These are phyloP conservation scores for Scytalopus superciliaris DNA, from an alignment of 2,113 vertebrate species.

Conservation along the genomic window DNA sequence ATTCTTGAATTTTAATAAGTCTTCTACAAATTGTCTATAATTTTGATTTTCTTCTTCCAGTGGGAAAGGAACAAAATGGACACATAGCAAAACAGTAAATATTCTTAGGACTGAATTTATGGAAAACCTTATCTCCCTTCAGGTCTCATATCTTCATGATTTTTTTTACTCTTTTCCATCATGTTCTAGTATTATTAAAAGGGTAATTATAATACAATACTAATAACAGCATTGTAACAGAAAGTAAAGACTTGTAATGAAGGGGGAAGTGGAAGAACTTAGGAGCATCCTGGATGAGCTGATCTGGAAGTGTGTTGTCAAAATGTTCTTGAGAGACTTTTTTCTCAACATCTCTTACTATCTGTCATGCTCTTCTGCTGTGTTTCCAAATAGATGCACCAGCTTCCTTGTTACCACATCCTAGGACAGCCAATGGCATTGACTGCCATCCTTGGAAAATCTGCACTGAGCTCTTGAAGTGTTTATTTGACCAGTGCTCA, in stretches of 20 bases:
- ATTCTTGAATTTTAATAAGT: constrained; percentile 1
- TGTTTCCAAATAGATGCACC: neutral
- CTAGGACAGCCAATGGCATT: neutral
- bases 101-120: neutral
- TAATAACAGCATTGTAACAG: neutral
- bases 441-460: neutral
- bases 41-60: neutral
- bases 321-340: neutral
- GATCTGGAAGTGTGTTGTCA: neutral
- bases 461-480: neutral
- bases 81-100: neutral
- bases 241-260: neutral
- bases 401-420: neutral
- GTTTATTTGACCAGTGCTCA: neutral
- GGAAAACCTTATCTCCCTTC: neutral
- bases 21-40: neutral
- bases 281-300: neutral
- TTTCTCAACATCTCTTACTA: neutral
- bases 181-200: neutral
- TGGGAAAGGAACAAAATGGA: neutral
- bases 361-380: neutral
- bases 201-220: neutral
- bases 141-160: neutral
- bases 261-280: neutral
- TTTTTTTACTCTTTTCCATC: neutral